Evolutionary conservation across 2,888 invertebrate species (phyloP).

Genomic region (Hemicrepidius hirtus): DNA sequence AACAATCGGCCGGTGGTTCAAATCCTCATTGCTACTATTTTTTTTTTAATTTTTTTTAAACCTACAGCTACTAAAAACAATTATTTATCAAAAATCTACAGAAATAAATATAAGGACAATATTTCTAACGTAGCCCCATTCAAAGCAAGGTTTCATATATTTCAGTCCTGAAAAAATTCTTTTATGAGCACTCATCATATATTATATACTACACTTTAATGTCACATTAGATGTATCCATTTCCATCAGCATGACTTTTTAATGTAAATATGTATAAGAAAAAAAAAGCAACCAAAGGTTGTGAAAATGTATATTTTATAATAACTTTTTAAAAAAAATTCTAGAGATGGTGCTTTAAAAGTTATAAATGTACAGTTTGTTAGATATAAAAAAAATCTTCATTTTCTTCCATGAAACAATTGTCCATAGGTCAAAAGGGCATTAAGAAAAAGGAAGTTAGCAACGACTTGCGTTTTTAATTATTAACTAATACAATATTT

Average conservation of each 20-base stretch:
- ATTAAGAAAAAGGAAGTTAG: background rate
- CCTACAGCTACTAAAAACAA: too few relatives aligned
- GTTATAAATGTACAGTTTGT: background rate
- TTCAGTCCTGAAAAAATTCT: background rate
- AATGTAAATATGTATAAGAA: slow-evolving; percentile 14
- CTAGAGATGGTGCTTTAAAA: slow-evolving; percentile 1
- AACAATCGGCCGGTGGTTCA: too few relatives aligned
- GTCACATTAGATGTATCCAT: slow-evolving; percentile 4
- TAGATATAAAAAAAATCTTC: background rate
- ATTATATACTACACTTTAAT: slow-evolving; percentile 3
- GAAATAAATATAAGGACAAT: too few relatives aligned
- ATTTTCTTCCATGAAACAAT: background rate
- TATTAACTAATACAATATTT: background rate
- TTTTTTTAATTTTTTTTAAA: too few relatives aligned
- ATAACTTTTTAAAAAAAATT: slow-evolving; percentile 4
- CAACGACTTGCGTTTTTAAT: slow-evolving; percentile 4
- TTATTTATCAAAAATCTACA: too few relatives aligned
- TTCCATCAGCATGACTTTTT: background rate
- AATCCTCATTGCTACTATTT: too few relatives aligned
- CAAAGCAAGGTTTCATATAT: background rate
- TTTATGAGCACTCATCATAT: slow-evolving; percentile 14
- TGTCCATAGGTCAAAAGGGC: slow-evolving; percentile 9
- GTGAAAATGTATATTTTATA: slow-evolving; percentile 22
- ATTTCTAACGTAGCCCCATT: background rate
- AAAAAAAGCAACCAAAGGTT: slow-evolving; percentile 11